phyloP scores from a whole-genome alignment of 2,113 vertebrate species.

The Nothoprocta perdicaria region DNA sequence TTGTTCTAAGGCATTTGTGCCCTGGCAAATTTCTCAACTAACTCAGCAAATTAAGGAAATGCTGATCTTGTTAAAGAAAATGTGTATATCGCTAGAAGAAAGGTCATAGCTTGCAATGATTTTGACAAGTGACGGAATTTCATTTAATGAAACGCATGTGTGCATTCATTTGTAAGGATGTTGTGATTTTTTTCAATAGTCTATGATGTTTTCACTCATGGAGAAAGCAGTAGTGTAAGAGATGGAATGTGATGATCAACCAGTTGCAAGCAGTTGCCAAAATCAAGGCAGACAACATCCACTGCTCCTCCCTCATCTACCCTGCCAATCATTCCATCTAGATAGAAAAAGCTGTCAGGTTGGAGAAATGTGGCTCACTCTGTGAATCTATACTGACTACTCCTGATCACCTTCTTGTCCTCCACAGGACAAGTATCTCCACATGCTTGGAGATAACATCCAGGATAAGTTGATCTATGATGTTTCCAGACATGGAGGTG shows the following conservation, averaged over 20 bases:
- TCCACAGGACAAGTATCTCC: neutral
- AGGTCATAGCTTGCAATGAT: neutral
- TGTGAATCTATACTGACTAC: neutral
- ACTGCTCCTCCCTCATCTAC: neutral
- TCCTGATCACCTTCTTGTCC: neutral
- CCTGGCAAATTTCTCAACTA: neutral
- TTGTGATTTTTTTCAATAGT: neutral
- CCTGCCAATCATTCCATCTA: neutral
- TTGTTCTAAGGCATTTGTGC: conserved; percentile 29
- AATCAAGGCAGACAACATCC: neutral
- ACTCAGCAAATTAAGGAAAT: neutral
- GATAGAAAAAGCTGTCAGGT: neutral
- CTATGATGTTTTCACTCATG: neutral
- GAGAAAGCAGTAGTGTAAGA: neutral
- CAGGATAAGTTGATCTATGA: neutral
- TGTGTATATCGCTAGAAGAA: neutral
- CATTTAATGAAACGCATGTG: neutral
- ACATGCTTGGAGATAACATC: neutral
- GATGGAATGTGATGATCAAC: neutral
- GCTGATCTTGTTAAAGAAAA: neutral
- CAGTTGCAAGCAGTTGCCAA: neutral
- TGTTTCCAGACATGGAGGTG: neutral
- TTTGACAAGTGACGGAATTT: neutral
- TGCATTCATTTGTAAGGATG: too few species aligned
- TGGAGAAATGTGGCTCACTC: neutral